Evolutionary conservation across 2,888 invertebrate species (phyloP).

Genomic region (Andrena haemorrhoa): DNA sequence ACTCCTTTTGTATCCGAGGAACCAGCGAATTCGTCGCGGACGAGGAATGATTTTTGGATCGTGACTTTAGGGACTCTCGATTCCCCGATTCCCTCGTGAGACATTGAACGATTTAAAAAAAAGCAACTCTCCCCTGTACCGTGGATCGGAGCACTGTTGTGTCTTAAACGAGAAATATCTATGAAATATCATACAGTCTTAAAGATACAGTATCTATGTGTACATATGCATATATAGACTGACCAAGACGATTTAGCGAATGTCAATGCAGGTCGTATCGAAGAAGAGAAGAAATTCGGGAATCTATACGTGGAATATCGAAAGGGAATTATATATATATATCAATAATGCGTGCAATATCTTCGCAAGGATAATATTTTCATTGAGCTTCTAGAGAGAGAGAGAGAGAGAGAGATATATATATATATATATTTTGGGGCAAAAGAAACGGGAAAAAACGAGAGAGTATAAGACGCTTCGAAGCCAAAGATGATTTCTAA

Average conservation of each 20-base stretch:
- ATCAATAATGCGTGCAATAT: constrained; percentile 31
- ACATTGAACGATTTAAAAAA: constrained; percentile 30
- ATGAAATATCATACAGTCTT: constrained; percentile 56
- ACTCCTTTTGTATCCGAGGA: constrained; percentile 33
- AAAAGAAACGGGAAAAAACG: background rate
- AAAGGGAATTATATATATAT: constrained; percentile 16
- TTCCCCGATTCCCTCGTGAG: constrained; percentile 48
- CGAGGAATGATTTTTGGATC: constrained; percentile 44
- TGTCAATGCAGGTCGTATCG: constrained; percentile 31
- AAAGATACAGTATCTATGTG: constrained; percentile 20
- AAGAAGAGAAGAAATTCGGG: constrained; percentile 1
- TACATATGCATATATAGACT: constrained; percentile 47
- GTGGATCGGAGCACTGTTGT: constrained; percentile 40
- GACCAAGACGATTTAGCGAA: constrained; percentile 52
- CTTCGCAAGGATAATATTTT: constrained; percentile 53
- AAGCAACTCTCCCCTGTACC: constrained; percentile 29
- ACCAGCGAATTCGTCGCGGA: constrained; percentile 17
- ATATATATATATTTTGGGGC: constrained; percentile 43
- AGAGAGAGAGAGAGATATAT: constrained; percentile 1
- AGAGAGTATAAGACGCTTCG: constrained; percentile 54
- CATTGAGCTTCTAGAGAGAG: constrained; percentile 58
- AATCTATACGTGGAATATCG: background rate
- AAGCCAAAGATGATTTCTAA: constrained; percentile 64
- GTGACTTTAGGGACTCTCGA: constrained; percentile 52
- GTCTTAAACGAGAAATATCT: constrained; percentile 53